Evolutionary conservation across 2,888 invertebrate genomes (phyloP).

Genomic region (Parelbella ahira): DNA sequence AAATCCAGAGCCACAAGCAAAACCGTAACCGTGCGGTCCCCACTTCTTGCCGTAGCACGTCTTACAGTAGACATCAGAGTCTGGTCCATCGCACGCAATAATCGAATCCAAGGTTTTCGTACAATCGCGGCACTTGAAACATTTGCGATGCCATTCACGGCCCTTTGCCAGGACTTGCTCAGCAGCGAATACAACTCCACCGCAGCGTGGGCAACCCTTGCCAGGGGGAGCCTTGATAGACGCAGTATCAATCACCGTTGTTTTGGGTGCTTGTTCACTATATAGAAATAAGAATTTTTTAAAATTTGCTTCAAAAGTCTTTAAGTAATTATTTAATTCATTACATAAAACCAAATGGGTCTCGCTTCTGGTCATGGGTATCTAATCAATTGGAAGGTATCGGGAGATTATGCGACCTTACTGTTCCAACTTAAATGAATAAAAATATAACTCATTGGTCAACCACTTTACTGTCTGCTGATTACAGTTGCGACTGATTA

Average conservation of each 20-base stretch:
- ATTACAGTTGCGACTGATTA: too few relatives aligned
- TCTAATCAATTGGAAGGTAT: too few relatives aligned
- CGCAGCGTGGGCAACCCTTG: slow-evolving; percentile 94
- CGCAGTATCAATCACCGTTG: slow-evolving; percentile 89
- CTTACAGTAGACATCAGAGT: slow-evolving; percentile 96
- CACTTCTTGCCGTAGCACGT: slow-evolving; percentile 98
- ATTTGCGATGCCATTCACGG: slow-evolving; percentile 95
- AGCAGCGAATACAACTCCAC: slow-evolving; percentile 95
- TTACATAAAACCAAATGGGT: too few relatives aligned
- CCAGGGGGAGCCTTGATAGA: slow-evolving; percentile 90
- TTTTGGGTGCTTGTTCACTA: slow-evolving; percentile 88
- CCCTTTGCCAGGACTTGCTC: slow-evolving; percentile 96
- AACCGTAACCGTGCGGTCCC: slow-evolving; percentile 98
- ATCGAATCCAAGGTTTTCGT: slow-evolving; percentile 96
- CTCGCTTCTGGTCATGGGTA: too few relatives aligned
- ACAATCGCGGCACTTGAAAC: slow-evolving; percentile 96
- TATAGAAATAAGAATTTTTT: slow-evolving; percentile 6
- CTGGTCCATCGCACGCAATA: slow-evolving; percentile 96
- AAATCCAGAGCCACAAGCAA: slow-evolving; percentile 96
- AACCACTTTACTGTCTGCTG: too few relatives aligned
- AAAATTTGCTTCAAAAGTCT: too few relatives aligned
- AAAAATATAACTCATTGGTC: too few relatives aligned
- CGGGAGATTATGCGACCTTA: too few relatives aligned
- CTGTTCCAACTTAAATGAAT: too few relatives aligned
- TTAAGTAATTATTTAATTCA: too few relatives aligned